Evolutionary conservation across 2,113 vertebrate genomes (phyloP), one percentile per base, ranked within the genome.

Genomic region (Mellivora capensis): DNA sequence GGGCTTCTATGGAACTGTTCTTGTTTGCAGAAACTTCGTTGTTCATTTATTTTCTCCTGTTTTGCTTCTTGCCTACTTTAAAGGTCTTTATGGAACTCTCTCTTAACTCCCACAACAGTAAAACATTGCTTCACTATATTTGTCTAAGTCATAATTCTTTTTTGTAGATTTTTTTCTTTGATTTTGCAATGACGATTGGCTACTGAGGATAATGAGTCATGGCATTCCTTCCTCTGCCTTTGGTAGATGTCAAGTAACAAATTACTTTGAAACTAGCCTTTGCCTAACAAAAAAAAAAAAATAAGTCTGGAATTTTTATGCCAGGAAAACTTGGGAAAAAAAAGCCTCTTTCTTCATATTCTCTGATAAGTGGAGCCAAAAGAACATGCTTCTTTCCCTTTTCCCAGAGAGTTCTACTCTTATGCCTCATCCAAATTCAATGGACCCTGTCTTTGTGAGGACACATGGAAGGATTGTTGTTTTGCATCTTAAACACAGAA

Each of bases 11-110:
- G 3, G 74, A 54, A 42, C 27, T 39, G 20, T 69, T 42, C 27
- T 57, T 62, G 27, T 47, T 77, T 2, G 34, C 44, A 76, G 11
- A 18, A 10, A 54, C 15, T 27, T 83, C 57, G 67, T 25, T 64
- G 2, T 89, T 88, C 84, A 37, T 54, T 82, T 54, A 72, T 94
- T 94, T 94, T 90, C 82, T 72, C 52, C 39, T 23, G 4, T 42
- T 90, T 96, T 62, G 47, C 47, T 37, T 59, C 71, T 59, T 69
- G 47, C 44, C 25, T 67, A 44, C 25, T 84, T 64, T 62, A 86
- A 83, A 64, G 17, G 18, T 52, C 86, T 81, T 67, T n/a, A 0
- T 7, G n/a, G 85, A 85, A 57, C 21, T 81, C 44, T 71, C 44
- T 37, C 54, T 81, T 21, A 31, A 82, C 44, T 42, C n/a, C 37